Evolutionary conservation across 2,113 vertebrate genomes (phyloP).

Genomic region (Urocolius indicus): DNA sequence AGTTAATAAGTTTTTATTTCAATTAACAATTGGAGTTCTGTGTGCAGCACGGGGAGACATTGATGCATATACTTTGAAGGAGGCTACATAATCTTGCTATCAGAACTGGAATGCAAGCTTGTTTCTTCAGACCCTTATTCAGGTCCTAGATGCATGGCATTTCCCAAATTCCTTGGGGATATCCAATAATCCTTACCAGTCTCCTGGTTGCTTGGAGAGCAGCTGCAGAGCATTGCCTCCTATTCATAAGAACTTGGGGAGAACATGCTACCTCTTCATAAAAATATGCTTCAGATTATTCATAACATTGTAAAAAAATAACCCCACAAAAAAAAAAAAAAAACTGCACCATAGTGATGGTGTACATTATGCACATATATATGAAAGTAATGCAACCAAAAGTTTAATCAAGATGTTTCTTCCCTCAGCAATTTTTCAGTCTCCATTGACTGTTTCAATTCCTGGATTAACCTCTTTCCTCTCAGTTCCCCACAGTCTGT

Average conservation of each 20-base stretch:
- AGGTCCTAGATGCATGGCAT: background rate
- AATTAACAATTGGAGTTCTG: background rate
- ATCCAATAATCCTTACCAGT: background rate
- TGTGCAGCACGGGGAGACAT: background rate
- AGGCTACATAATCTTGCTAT: background rate
- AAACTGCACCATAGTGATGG: background rate
- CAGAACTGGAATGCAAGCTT: background rate
- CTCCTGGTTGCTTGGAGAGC: background rate
- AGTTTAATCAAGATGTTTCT: background rate
- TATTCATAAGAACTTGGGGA: background rate
- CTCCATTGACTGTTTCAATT: background rate
- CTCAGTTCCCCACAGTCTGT: background rate
- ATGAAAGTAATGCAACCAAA: background rate
- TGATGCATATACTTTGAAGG: background rate
- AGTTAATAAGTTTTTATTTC: background rate
- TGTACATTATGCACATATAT: background rate
- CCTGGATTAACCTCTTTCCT: background rate
- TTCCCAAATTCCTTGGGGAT: conserved; percentile 25
- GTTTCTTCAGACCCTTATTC: background rate
- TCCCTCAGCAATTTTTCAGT: background rate
- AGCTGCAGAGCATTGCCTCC: background rate
- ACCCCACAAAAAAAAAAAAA: background rate
- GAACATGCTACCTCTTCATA: background rate
- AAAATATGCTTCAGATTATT: background rate
- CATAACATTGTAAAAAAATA: background rate